Percentiles rank a stretch among this genome's conserved stretches.
phyloP scores from a whole-genome alignment of 2,888 invertebrate species.

The Endomychus coccineus region DNA sequence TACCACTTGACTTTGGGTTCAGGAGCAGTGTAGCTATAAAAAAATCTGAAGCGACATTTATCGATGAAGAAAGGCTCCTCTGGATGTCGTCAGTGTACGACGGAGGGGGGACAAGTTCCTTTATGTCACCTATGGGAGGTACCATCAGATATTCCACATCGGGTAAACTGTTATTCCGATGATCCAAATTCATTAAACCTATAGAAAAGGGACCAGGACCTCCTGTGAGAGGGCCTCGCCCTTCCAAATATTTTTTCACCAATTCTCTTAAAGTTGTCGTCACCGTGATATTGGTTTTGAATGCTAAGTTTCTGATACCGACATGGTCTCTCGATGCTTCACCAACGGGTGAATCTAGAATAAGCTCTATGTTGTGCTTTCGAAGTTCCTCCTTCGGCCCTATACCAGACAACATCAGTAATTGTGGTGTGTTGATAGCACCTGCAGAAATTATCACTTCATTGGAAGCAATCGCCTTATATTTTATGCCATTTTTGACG shows the following conservation, averaged over 20 bases:
- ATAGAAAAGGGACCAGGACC: constrained; percentile 7
- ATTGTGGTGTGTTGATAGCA: constrained; percentile 64
- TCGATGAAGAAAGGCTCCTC: not conserved
- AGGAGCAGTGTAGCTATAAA: constrained; percentile 18
- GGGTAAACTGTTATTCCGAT: not conserved
- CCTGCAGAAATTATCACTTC: constrained; percentile 83
- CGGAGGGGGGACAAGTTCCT: no score
- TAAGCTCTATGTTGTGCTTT: constrained; percentile 21
- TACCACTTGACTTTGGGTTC: constrained; percentile 30
- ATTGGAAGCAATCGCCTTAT: constrained; percentile 59
- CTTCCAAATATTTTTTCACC: constrained; percentile 22
- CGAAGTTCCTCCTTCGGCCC: constrained; percentile 26
- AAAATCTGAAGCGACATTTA: constrained; percentile 5
- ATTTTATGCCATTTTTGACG: constrained; percentile 57
- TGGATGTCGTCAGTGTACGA: constrained; percentile 6
- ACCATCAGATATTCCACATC: constrained; percentile 12
- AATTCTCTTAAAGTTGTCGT: constrained; percentile 10
- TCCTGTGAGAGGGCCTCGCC: constrained; percentile 22
- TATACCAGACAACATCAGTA: constrained; percentile 32
- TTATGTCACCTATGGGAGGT: constrained; percentile 5
- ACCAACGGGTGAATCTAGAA: constrained; percentile 29
- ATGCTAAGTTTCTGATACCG: constrained; percentile 20
- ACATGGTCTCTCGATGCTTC: constrained; percentile 27
- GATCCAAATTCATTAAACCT: constrained; percentile 8
- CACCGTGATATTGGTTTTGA: constrained; percentile 16